Evolutionary conservation across 2,888 invertebrate species (phyloP), one percentile per base, ranked within the genome.

Genomic region (Thymelicus acteon): DNA sequence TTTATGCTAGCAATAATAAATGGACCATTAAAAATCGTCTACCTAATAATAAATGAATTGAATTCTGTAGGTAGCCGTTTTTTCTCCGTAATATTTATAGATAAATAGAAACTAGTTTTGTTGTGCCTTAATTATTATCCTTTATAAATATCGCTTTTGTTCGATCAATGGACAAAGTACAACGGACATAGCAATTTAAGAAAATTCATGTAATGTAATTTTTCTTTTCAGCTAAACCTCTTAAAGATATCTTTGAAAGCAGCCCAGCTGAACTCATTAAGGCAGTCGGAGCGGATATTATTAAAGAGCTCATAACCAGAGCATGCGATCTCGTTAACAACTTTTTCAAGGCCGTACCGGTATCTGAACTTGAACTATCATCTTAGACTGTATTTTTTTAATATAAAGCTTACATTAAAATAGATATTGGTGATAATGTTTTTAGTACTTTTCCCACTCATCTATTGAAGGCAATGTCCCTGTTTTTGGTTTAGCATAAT

Each of bases 201-300:
- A n/a, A 15, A 13, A 24, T 37, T 31, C 7, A 39, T 62, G 24
- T 49, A 0, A 37, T 54, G 8, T 39, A 37, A 12, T 69, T 67
- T 47, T 31, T 58, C 68, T 58, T 82, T 79, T 48, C 77, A 89
- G 87, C 85, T 60, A 75, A 75, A 37, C 80, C 84, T 0, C 12
- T 87, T 3, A 0, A 71, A 0, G 54, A 72, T 0, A 4, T 89
- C 0, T 48, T 89, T 0, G 73, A 85, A 8, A 44, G 73, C 0
- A 78, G 71, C 48, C 81, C 80, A 78, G 82, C 81, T 70, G 80
- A 82, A 1, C 7, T 88, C 0, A 72, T 82, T 6, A 62, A 63
- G 0, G 74, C 76, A 2, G 2, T 85, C 0, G 86, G 82, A 2
- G 77, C 73, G 7, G 80, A 80, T 0, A 76, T 89, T 8, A 75